Evolutionary conservation across 2,113 vertebrate genomes (phyloP), one percentile per base, ranked within the genome.

Genomic region (Scatophagus argus): DNA sequence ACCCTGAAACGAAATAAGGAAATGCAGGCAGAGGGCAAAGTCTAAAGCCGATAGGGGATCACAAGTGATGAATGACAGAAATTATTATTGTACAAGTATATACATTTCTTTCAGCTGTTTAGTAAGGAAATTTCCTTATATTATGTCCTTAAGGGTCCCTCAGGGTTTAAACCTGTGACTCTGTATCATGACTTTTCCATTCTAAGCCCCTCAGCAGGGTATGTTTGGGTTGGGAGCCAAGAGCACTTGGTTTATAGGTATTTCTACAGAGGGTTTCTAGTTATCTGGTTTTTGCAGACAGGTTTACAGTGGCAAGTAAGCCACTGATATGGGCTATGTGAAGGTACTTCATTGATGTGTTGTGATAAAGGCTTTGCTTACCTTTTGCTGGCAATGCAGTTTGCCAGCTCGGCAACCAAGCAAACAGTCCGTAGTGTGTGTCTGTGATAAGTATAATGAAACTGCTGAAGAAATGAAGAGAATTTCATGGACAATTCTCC

Each of bases 231-330:
- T 49, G 56, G 54, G 31, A 73, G 70, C 74, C 63, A 68, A 51
- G 55, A 70, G 61, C 64, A 54, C 61, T 78, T 55, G 10, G 59
- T 81, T 78, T 68, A 60, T 46, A 74, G 55, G 52, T 64, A 75
- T 75, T 89, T 51, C 65, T 77, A 76, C 64, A 79, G 34, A 83
- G 46, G 31, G 25, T 78, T 80, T 87, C 39, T 51, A 66, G 67
- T 83, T 92, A 90, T 92, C 89, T 82, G 72, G 17, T 52, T 78
- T 66, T 84, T 76, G 78, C 90, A 92, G 89, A 82, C 80, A 77
- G 58, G 74, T 84, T 92, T 87, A 84, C 70, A 76, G 77, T 76
- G 46, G 82, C 52, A 85, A 84, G 86, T 62, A 41, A 62, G 77
- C 72, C 68, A 80, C 74, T 73, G 87, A 92, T 89, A 88, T 19